Percentiles rank a stretch among this genome's conserved stretches.
phyloP scores from a whole-genome alignment of 2,797 vertebrate genomes.

The Spatula versicolor region DNA sequence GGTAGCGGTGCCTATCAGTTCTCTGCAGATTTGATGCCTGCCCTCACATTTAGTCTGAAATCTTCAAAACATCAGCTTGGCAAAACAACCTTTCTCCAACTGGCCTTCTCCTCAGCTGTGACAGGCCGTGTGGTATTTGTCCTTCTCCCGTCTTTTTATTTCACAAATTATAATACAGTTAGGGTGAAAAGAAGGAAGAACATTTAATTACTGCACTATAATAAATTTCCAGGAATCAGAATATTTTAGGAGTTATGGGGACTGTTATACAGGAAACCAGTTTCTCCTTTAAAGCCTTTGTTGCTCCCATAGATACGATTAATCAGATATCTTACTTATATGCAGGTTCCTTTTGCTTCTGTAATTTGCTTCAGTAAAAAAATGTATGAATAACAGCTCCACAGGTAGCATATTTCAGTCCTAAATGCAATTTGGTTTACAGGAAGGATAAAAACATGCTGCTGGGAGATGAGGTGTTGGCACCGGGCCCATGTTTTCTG shows the following conservation, averaged over 20 bases:
- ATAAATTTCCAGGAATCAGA: background rate
- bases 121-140: background rate
- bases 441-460: background rate
- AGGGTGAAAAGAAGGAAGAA: background rate
- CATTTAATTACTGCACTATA: slow-evolving; percentile 7
- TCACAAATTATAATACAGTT: background rate
- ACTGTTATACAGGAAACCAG: background rate
- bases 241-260: background rate
- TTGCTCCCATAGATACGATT: background rate
- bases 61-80: background rate
- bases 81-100: background rate
- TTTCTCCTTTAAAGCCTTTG: background rate
- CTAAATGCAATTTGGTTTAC: background rate
- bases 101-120: background rate
- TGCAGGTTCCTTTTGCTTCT: background rate
- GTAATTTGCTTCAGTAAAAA: background rate
- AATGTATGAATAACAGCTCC: background rate
- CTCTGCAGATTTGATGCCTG: background rate
- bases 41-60: background rate
- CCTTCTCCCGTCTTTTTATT: background rate
- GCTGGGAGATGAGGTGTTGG: background rate
- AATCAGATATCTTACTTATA: background rate
- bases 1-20: background rate
- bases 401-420: background rate
- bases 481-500: background rate